These are phyloP conservation scores for Bolinopsis microptera DNA, from an alignment of 37 sponge, comb jelly and placozoan species.

Conservation along the genomic window DNA sequence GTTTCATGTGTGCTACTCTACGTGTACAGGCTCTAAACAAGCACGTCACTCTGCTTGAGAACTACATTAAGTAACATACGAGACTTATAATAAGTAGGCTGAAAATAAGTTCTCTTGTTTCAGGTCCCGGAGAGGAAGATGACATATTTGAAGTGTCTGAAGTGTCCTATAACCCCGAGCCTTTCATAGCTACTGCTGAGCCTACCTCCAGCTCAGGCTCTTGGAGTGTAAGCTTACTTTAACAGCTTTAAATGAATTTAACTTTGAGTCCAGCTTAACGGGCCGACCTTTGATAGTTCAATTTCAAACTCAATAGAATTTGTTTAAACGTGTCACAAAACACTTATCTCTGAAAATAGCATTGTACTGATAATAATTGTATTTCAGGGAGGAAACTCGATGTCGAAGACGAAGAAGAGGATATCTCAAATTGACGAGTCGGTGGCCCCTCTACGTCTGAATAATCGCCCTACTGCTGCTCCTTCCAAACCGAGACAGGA, in stretches of 20 bases:
- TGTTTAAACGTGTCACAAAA: too few relatives aligned
- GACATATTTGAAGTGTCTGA: constrained; percentile 25
- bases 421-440: constrained; percentile 42
- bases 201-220: not conserved
- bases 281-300: too few relatives aligned
- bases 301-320: too few relatives aligned
- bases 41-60: too few relatives aligned
- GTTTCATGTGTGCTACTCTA: not conserved
- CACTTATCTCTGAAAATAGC: not conserved
- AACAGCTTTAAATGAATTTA: too few relatives aligned
- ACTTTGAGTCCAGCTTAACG: too few relatives aligned
- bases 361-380: not conserved
- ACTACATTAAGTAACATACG: too few relatives aligned
- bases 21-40: not conserved
- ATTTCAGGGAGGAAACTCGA: not conserved
- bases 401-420: not conserved
- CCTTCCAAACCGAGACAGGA: too few relatives aligned
- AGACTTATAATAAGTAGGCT: too few relatives aligned
- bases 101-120: too few relatives aligned
- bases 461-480: not conserved
- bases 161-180: constrained; percentile 16
- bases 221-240: too few relatives aligned
- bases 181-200: not conserved
- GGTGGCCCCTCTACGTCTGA: constrained; percentile 20
- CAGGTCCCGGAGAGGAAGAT: constrained; percentile 35